phyloP scores from a whole-genome alignment of 2,113 vertebrate species.

The Mus musculus region DNA sequence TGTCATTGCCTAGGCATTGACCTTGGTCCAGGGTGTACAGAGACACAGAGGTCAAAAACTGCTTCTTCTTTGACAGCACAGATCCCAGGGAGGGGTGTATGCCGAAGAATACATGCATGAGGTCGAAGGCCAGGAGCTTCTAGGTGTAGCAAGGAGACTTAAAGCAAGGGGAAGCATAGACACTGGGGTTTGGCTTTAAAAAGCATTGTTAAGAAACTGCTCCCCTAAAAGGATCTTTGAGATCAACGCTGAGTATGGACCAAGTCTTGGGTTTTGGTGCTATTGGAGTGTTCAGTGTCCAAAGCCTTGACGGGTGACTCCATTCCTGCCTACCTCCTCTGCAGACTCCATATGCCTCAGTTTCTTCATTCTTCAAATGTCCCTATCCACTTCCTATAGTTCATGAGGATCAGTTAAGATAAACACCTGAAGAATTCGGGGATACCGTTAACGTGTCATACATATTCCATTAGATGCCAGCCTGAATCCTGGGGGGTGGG shows the following conservation, averaged over 20 bases:
- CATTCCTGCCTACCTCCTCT: neutral
- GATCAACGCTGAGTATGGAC: neutral
- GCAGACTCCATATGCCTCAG: neutral
- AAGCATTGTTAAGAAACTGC: neutral
- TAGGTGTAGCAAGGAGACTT: neutral
- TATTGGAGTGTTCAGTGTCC: too few relatives aligned
- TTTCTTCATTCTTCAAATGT: neutral
- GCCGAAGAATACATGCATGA: too few relatives aligned
- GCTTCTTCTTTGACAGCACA: neutral
- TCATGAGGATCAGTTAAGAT: neutral
- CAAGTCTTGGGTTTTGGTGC: too few relatives aligned
- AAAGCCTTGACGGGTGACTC: neutral
- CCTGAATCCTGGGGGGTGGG: neutral
- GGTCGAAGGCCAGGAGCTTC: neutral
- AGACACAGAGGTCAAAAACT: neutral
- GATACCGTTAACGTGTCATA: neutral
- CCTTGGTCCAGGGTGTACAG: rapidly evolving
- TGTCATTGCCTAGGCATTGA: neutral
- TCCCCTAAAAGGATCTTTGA: neutral
- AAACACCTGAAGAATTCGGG: neutral
- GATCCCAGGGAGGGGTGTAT: too few relatives aligned
- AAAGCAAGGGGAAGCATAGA: too few relatives aligned
- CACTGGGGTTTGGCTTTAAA: too few relatives aligned
- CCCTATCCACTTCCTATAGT: neutral
- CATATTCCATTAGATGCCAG: neutral